These are phyloP conservation scores for Acridotheres tristis DNA, from an alignment of 2,797 vertebrate species.

Conservation along the genomic window DNA sequence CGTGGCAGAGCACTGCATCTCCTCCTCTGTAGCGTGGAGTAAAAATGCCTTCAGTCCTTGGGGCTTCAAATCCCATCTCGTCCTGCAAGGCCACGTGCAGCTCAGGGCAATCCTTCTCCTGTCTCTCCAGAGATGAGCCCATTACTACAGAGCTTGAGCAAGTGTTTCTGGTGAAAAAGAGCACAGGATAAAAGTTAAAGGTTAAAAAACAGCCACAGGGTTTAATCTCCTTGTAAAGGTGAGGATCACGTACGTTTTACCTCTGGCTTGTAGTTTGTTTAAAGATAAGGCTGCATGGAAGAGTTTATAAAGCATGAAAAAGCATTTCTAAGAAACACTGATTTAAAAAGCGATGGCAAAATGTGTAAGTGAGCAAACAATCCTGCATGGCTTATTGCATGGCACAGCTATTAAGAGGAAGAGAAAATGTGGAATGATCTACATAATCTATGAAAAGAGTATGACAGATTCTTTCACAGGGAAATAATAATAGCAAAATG, in stretches of 20 bases:
- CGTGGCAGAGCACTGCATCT: background rate
- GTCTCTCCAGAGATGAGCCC: background rate
- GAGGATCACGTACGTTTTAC: background rate
- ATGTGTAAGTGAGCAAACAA: background rate
- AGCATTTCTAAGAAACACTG: background rate
- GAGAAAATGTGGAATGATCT: background rate
- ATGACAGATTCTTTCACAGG: background rate
- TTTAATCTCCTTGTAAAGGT: slow-evolving; percentile 22
- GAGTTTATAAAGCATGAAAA: background rate
- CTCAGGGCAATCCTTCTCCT: background rate
- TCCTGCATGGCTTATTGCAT: background rate
- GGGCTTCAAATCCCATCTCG: slow-evolving; percentile 18
- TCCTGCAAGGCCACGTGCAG: background rate
- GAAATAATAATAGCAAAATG: background rate
- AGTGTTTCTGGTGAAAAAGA: background rate
- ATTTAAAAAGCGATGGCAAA: background rate
- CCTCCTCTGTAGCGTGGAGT: background rate
- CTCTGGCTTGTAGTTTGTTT: background rate
- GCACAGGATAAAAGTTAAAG: background rate
- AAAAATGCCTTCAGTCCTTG: background rate
- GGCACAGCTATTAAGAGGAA: background rate
- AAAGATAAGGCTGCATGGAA: background rate
- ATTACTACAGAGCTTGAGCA: background rate
- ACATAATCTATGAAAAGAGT: background rate
- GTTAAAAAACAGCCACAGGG: slow-evolving; percentile 29